Percentiles rank a stretch among this genome's conserved stretches.
Conservation (phyloP, 2,888 invertebrate species). For the Leucoma salicis region DNA sequence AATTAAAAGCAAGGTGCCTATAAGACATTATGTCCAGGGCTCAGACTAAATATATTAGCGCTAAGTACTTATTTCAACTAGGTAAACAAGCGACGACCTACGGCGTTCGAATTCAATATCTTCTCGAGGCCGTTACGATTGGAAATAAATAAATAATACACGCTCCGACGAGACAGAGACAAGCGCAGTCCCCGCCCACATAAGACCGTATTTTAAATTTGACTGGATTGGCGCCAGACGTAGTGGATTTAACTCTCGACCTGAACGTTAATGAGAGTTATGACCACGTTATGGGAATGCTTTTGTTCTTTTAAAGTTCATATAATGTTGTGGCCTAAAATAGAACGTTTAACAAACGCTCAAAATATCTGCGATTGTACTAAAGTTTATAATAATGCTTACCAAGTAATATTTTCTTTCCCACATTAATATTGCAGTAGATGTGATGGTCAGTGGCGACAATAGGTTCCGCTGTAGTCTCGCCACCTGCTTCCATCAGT, state of each 20-base stretch:
- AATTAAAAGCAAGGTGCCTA: constrained; percentile 23
- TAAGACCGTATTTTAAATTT: constrained; percentile 57
- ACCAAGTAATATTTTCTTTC: constrained; percentile 69
- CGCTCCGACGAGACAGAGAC: constrained; percentile 37
- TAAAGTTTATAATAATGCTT: constrained; percentile 24
- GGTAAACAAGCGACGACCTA: too few relatives aligned
- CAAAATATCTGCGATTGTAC: not conserved
- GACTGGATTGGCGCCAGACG: constrained; percentile 61
- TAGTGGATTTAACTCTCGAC: constrained; percentile 35
- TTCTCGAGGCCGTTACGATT: constrained; percentile 42
- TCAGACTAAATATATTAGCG: too few relatives aligned
- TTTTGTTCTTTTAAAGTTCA: constrained; percentile 39
- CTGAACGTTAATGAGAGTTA: constrained; percentile 51
- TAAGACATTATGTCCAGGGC: too few relatives aligned
- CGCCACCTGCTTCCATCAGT: constrained; percentile 82
- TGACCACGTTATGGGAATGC: constrained; percentile 50
- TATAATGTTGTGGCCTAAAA: constrained; percentile 23
- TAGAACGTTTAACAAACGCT: constrained; percentile 11
- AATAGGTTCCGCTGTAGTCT: constrained; percentile 58
- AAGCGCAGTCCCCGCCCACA: constrained; percentile 43
- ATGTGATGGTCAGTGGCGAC: constrained; percentile 69
- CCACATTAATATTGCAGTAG: constrained; percentile 74
- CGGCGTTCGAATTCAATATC: too few relatives aligned
- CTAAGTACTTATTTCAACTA: too few relatives aligned
- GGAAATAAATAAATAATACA: constrained; percentile 46